Base-by-base conservation (phyloP, 2,888 invertebrate genomes). In the Drosophila ustulata region DNA sequence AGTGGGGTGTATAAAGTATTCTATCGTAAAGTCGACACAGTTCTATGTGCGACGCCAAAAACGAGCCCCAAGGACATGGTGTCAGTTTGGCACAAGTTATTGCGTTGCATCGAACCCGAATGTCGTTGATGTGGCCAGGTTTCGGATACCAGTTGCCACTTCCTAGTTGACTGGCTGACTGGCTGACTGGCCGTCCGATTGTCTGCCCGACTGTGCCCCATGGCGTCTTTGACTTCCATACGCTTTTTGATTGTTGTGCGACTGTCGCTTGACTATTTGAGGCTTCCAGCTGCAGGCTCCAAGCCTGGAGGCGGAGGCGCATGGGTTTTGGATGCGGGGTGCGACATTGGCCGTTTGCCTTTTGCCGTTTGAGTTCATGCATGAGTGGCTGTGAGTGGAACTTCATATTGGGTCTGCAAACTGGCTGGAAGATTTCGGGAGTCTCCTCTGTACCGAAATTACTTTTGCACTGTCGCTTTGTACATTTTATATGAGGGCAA, bases 211-310 rank as follows among this genome's bases (percentile, higher is more conserved):
- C 51, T 25, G 43, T 71, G 80, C 71, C 82, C 82, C 49, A 45
- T 23, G 80, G 88, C 86, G 77, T 74, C 88, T 76, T 86, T 83
- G 88, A 85, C 83, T 83, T 88, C 49, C 64, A 77, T 86, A 77
- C 86, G 73, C 67, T 86, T 80, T 83, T 88, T 86, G 77, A 88
- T 83, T 88, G 89, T 86, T 86, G 82, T 82, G 75, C 65, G 68
- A 68, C 46, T 61, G 56, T 72, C 62, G 45, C 32, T 8, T 23
- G 18, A 18, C 18, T 18, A 18, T 32, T 37, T 49, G 32, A 47
- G 30, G 18, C 18, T 50, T 3, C 32, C 37, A 34, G 45, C 25
- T 62, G 37, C 46, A 26, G 4, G 47, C 46, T 37, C 47, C 32
- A 39, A 23, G 23, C 23, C 8, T 9, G 25, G 3, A 25, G 25